Evolutionary conservation across 2,797 vertebrate species (phyloP).

Genomic region (Diceros bicornis): DNA sequence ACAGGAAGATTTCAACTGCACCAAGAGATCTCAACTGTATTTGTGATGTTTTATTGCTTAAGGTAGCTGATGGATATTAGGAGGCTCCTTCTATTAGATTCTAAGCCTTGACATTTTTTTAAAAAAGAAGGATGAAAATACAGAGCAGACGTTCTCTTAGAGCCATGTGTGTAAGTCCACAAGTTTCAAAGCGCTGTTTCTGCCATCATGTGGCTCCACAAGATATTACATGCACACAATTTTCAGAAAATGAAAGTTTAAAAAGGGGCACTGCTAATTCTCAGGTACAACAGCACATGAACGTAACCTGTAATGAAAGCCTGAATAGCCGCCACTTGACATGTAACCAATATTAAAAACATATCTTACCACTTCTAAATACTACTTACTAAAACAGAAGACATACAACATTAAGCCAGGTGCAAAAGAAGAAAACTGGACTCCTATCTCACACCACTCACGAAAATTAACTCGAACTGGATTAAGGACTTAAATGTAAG

Average conservation of each 20-base stretch:
- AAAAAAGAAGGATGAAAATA: background rate
- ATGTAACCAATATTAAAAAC: background rate
- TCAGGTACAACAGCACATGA: background rate
- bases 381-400: background rate
- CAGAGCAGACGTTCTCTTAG: background rate
- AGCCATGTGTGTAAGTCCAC: background rate
- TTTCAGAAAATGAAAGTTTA: background rate
- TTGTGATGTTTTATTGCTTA: slow-evolving; percentile 21
- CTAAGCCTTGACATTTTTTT: background rate
- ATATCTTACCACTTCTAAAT: background rate
- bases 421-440: background rate
- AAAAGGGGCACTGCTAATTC: background rate
- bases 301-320: background rate
- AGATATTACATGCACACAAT: slow-evolving; percentile 30
- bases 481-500: background rate
- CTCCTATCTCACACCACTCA: background rate
- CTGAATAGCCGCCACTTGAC: background rate
- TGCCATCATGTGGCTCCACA: slow-evolving; percentile 71
- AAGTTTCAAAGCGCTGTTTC: slow-evolving; percentile 41
- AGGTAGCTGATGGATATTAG: background rate
- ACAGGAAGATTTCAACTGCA: background rate
- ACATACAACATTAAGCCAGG: background rate
- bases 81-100: background rate
- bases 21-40: background rate
- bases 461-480: background rate